These are phyloP conservation scores for Trachelus troglodyta DNA, from an alignment of 2,888 invertebrate genomes.

Conservation along the genomic window DNA sequence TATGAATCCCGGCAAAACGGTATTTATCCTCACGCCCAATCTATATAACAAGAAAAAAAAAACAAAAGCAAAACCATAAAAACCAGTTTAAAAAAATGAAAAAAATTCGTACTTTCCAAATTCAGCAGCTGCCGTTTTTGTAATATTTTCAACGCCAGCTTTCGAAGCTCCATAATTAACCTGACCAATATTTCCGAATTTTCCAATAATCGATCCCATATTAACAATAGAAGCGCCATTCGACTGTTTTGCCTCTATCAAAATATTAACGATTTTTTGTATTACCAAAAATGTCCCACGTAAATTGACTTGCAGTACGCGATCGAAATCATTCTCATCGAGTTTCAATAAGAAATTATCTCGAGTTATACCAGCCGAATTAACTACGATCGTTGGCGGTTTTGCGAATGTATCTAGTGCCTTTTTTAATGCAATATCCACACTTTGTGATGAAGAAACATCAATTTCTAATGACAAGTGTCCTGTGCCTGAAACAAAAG, in stretches of 20 bases:
- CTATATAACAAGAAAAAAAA: constrained; percentile 47
- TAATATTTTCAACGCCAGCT: constrained; percentile 90
- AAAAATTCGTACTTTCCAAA: constrained; percentile 76
- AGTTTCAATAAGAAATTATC: constrained; percentile 89
- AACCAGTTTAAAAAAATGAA: background rate
- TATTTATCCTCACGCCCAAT: constrained; percentile 78
- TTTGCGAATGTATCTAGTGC: constrained; percentile 72
- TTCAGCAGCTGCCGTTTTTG: constrained; percentile 88
- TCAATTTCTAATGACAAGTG: constrained; percentile 76
- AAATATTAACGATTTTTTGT: constrained; percentile 81
- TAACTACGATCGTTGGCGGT: constrained; percentile 85
- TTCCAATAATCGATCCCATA: constrained; percentile 87
- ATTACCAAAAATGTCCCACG: constrained; percentile 90
- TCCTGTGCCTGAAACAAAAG: constrained; percentile 50
- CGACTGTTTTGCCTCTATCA: constrained; percentile 75
- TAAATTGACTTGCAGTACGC: constrained; percentile 87
- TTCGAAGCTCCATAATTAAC: constrained; percentile 93
- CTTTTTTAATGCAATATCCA: constrained; percentile 72
- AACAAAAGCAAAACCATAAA: constrained; percentile 5
- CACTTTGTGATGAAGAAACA: constrained; percentile 74
- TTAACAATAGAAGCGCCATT: constrained; percentile 82
- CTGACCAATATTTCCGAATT: constrained; percentile 87
- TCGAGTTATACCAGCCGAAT: constrained; percentile 89
- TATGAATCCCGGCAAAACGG: constrained; percentile 89
- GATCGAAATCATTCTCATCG: constrained; percentile 82